Evolutionary conservation across 1,140 invertebrate species (phyloP).

Genomic region (Melitaea cinxia): DNA sequence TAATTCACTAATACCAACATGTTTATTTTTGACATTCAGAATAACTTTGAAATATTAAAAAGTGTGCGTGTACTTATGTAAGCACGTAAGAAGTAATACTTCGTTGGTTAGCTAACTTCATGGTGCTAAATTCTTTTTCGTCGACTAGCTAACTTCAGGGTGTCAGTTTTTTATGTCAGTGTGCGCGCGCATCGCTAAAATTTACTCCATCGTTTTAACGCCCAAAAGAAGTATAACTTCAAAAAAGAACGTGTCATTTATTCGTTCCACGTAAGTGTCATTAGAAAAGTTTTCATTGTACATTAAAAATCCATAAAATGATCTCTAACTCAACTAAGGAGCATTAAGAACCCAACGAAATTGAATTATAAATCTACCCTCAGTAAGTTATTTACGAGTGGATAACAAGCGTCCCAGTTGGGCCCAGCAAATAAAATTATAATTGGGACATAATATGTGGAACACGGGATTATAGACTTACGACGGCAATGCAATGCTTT

Average conservation of each 20-base stretch:
- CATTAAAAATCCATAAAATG: constrained; percentile 40
- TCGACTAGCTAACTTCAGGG: too few species aligned
- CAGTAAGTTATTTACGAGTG: constrained; percentile 61
- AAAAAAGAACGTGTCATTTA: background rate
- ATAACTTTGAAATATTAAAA: too few species aligned
- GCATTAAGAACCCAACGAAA: constrained; percentile 51
- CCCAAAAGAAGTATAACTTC: too few species aligned
- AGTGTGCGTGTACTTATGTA: too few species aligned
- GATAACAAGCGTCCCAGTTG: constrained; percentile 56
- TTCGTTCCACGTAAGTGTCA: background rate
- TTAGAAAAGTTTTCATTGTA: background rate
- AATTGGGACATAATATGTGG: constrained; percentile 59
- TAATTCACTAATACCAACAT: too few species aligned
- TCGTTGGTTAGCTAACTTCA: too few species aligned
- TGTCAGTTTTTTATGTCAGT: too few species aligned
- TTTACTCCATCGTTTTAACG: too few species aligned
- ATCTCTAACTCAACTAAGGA: constrained; percentile 53
- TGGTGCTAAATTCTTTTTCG: too few species aligned
- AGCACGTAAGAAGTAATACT: too few species aligned
- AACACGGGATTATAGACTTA: constrained; percentile 38
- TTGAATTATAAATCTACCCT: constrained; percentile 61
- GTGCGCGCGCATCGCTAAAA: too few species aligned
- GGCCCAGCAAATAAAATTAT: constrained; percentile 56
- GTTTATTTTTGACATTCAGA: too few species aligned
- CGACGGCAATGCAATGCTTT: constrained; percentile 36